Evolutionary conservation across 2,888 invertebrate species (phyloP), one percentile per base, ranked within the genome.

Genomic region (Acanthacorydalis orientalis): DNA sequence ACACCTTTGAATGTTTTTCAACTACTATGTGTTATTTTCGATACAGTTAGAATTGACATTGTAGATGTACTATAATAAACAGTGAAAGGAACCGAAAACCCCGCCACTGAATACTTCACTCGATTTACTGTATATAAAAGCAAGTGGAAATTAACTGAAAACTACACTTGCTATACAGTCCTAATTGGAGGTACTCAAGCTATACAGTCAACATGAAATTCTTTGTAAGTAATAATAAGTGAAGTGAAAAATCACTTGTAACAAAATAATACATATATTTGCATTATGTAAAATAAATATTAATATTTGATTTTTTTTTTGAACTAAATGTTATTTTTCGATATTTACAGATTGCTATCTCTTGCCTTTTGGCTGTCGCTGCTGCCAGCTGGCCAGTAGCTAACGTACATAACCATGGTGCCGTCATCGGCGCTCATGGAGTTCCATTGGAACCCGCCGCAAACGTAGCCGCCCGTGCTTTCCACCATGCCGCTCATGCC

Each of bases 401-500:
- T 44, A 55, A 57, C 31, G 42, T 34, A 35, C 31, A 42, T 15
- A 34, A 43, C 1, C 47, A 47, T 16, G 23, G 42, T 34, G 42
- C 47, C 42, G 47, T 47, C 4, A 47, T 47, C 16, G 47, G 47
- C 23, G 42, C 47, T 7, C 8, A 43, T 33, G 47, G 47, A 10
- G 47, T 47, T n/a, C 47, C 47, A 47, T 33, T 47, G 11, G 47
- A 47, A 43, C 42, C 47, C 11, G 32, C 53, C 31, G 48, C 43
- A 15, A 46, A 48, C 42, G 47, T 43, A 31, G 43, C 34, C 10
- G 42, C 42, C 11, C 42, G 53, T 48, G 55, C 55, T 31, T 50
- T 49, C 12, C 51, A 53, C 39, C 48, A 50, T 32, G 51, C 49
- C 23, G 51, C 49, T 11, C 50, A 50, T 23, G 59, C 59, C 43